Evolutionary conservation across 2,888 invertebrate species (phyloP).

Genomic region (Pasiphila rectangulata): DNA sequence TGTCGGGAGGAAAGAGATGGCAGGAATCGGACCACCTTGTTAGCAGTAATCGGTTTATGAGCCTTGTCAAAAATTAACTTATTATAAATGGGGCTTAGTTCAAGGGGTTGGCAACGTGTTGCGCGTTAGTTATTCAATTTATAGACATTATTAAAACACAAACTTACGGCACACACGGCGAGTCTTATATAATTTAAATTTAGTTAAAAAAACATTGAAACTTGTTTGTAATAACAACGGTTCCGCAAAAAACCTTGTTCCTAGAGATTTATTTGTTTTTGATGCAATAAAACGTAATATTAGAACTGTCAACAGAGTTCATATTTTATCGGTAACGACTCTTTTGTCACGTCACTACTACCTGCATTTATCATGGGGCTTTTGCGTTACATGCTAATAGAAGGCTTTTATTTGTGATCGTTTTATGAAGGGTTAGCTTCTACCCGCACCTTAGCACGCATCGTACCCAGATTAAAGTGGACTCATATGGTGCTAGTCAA

Average conservation of each 20-base stretch:
- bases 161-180: neutral
- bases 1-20: slow-evolving; percentile 48
- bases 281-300: slow-evolving; percentile 10
- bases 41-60: slow-evolving; percentile 72
- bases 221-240: neutral
- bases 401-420: too few species aligned
- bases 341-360: slow-evolving; percentile 33
- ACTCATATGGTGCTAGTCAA: too few species aligned
- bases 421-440: too few species aligned
- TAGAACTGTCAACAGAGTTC: slow-evolving; percentile 7
- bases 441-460: too few species aligned
- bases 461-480: too few species aligned
- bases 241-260: neutral
- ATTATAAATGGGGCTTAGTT: slow-evolving; percentile 56
- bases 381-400: slow-evolving; percentile 54
- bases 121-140: slow-evolving; percentile 15
- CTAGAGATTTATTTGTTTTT: neutral
- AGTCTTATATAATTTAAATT: too few species aligned
- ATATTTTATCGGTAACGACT: slow-evolving; percentile 30
- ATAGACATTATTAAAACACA: slow-evolving; percentile 32
- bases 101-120: slow-evolving; percentile 24
- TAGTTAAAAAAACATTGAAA: neutral
- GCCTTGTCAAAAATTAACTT: slow-evolving; percentile 68
- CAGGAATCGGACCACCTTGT: slow-evolving; percentile 66
- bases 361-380: slow-evolving; percentile 50